These are phyloP conservation scores for Sylvilagus bachmani DNA, from an alignment of 2,113 vertebrate genomes.

Conservation along the genomic window DNA sequence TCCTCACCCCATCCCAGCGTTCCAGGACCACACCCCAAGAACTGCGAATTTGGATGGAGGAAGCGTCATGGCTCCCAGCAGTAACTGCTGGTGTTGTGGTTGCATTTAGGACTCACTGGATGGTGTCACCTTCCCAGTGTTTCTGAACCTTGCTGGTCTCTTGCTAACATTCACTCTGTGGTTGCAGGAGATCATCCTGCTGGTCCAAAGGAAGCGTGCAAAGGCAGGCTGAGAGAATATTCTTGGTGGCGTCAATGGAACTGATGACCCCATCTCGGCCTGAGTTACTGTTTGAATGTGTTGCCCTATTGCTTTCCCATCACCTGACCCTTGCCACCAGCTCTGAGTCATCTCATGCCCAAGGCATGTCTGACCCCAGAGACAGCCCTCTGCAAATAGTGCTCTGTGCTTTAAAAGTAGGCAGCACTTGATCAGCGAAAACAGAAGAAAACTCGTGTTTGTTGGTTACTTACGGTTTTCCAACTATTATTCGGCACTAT, in stretches of 20 bases:
- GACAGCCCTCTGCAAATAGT: constrained; percentile 36
- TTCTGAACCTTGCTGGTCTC: constrained; percentile 43
- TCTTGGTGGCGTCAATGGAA: constrained; percentile 48
- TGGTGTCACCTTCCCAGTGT: constrained; percentile 9
- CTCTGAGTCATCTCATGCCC: constrained; percentile 30
- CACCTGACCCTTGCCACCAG: constrained; percentile 1
- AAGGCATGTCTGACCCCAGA: not conserved
- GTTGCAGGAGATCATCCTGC: constrained; percentile 42
- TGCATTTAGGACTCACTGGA: not conserved
- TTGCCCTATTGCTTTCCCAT: constrained; percentile 44
- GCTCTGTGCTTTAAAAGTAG: constrained; percentile 42
- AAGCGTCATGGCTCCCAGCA: not conserved
- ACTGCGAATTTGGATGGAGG: not conserved
- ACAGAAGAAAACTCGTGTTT: constrained; percentile 10
- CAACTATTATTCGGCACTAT: not conserved
- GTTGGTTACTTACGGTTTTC: not conserved
- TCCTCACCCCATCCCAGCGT: not conserved
- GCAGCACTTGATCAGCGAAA: constrained; percentile 35
- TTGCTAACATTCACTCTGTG: constrained; percentile 21
- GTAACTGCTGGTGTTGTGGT: not conserved
- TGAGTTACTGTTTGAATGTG: constrained; percentile 53
- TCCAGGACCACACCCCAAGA: not conserved
- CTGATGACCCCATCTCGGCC: constrained; percentile 19
- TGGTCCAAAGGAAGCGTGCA: constrained; percentile 54
- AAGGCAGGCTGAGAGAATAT: constrained; percentile 2